phyloP scores from a whole-genome alignment of 2,797 vertebrate species.

The Garrulus glandarius region DNA sequence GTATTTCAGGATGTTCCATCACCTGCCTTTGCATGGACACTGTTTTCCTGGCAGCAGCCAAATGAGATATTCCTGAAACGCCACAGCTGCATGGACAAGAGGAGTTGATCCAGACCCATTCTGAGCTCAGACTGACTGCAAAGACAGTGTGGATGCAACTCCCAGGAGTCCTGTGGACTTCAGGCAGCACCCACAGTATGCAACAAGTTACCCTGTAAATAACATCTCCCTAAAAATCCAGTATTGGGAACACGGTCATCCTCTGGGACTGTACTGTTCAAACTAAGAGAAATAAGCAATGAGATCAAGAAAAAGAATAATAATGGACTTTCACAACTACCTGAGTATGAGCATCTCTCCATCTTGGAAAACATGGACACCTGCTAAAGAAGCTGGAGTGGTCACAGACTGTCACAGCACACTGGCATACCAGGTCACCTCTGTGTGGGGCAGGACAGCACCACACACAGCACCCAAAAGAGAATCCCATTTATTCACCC shows the following conservation, averaged over 20 bases:
- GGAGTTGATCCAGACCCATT: background rate
- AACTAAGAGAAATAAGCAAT: background rate
- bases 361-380: background rate
- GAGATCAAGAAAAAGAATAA: background rate
- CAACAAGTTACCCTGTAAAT: background rate
- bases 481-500: background rate
- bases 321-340: background rate
- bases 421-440: background rate
- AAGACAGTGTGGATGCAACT: background rate
- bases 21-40: background rate
- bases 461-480: accelerated
- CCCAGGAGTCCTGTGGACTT: background rate
- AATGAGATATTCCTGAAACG: background rate
- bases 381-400: background rate
- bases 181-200: background rate
- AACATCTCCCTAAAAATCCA: background rate
- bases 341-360: background rate
- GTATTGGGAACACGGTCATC: background rate
- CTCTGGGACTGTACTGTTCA: background rate
- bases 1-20: background rate
- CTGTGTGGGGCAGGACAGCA: background rate
- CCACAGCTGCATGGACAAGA: background rate
- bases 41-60: background rate
- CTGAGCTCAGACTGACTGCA: background rate
- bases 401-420: background rate